These are phyloP conservation scores for Manduca sexta DNA, from an alignment of 1,140 invertebrate species.

Conservation along the genomic window DNA sequence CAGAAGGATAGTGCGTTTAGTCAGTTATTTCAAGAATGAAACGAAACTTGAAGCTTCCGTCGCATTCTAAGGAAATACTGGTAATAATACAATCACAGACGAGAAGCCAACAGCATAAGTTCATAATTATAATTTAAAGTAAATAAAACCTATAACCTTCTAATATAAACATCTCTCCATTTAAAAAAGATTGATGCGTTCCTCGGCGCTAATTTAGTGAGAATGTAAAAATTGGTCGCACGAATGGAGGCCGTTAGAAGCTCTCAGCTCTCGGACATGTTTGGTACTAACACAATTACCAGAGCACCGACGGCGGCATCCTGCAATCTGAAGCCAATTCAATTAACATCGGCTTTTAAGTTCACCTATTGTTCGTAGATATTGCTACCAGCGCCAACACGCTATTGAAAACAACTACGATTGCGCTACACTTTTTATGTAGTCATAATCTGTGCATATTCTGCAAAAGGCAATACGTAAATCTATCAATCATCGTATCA, in stretches of 20 bases:
- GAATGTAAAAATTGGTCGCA: constrained; percentile 27
- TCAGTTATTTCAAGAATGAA: too few species aligned
- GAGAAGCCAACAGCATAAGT: too few species aligned
- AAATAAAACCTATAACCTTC: too few species aligned
- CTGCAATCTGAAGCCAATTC: constrained; percentile 59
- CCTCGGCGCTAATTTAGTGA: neutral
- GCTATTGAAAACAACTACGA: neutral
- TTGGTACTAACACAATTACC: constrained; percentile 54
- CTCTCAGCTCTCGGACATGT: constrained; percentile 41
- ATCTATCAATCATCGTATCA: too few species aligned
- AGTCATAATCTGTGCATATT: too few species aligned
- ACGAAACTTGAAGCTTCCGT: too few species aligned
- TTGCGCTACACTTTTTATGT: too few species aligned
- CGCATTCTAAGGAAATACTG: too few species aligned
- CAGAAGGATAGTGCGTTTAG: too few species aligned
- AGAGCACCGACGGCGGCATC: constrained; percentile 31
- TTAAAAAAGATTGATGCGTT: neutral
- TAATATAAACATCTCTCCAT: neutral
- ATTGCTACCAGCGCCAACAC: neutral
- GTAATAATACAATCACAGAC: too few species aligned
- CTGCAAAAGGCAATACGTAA: too few species aligned
- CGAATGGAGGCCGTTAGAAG: constrained; percentile 34
- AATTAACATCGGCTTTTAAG: constrained; percentile 61
- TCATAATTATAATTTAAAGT: too few species aligned
- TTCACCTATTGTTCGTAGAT: constrained; percentile 27